phyloP scores from a whole-genome alignment of 2,888 invertebrate species.

The Brachyopa scutellaris region DNA sequence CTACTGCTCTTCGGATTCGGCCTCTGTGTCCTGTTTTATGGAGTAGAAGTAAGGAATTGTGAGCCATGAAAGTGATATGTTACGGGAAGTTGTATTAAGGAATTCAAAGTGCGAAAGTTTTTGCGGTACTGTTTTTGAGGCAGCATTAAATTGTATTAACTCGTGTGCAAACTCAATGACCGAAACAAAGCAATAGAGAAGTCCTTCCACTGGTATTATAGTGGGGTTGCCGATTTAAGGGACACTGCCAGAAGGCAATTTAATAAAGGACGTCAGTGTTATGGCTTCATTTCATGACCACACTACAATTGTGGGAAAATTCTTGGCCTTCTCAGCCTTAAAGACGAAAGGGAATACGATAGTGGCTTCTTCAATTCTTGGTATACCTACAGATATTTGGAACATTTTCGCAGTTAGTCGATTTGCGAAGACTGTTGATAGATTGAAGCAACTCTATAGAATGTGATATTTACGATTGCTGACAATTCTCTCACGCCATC shows the following conservation, averaged over 20 bases:
- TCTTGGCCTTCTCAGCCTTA: too few species aligned
- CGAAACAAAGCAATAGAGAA: slow-evolving; percentile 10
- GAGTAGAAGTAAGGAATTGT: slow-evolving; percentile 55
- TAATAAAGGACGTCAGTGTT: slow-evolving; percentile 53
- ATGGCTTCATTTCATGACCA: slow-evolving; percentile 35
- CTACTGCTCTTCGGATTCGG: neutral
- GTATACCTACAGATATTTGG: too few species aligned
- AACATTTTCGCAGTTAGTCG: too few species aligned
- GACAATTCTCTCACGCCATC: too few species aligned
- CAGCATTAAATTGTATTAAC: slow-evolving; percentile 39
- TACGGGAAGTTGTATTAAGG: slow-evolving; percentile 65
- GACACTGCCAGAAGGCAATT: neutral
- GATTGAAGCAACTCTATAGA: too few species aligned
- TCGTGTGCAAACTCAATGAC: slow-evolving; percentile 18
- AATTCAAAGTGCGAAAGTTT: slow-evolving; percentile 69
- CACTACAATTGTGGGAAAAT: too few species aligned
- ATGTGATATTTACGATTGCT: too few species aligned
- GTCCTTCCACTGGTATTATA: too few species aligned
- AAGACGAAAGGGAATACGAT: too few species aligned
- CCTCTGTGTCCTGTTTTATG: slow-evolving; percentile 64
- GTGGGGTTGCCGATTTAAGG: slow-evolving; percentile 5
- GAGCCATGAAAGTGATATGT: slow-evolving; percentile 59
- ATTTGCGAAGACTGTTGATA: too few species aligned
- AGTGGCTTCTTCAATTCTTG: too few species aligned
- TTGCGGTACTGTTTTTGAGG: neutral